Evolutionary conservation across 2,113 vertebrate species (phyloP).

Genomic region (Passer montanus): DNA sequence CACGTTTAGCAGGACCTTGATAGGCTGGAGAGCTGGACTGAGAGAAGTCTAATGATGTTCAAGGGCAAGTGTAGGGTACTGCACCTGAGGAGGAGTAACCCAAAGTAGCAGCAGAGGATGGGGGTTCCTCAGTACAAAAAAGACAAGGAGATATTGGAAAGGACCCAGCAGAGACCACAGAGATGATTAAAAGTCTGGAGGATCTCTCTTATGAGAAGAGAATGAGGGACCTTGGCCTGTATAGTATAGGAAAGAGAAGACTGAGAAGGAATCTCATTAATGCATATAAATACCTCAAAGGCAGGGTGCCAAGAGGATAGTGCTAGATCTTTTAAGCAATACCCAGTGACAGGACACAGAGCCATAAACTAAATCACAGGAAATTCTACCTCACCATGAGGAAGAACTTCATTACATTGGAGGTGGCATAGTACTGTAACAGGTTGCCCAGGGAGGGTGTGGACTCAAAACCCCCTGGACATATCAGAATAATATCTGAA

Average conservation of each 20-base stretch:
- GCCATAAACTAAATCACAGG: neutral
- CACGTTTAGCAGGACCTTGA: fast-evolving
- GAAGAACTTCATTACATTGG: neutral
- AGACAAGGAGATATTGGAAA: neutral
- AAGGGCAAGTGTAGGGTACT: neutral
- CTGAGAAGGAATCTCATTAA: neutral
- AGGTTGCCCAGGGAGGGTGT: neutral
- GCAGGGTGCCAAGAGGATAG: neutral
- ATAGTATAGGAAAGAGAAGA: neutral
- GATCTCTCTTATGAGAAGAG: neutral
- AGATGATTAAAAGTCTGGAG: neutral
- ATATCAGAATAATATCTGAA: neutral
- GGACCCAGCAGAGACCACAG: neutral
- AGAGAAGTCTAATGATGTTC: neutral
- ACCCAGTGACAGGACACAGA: neutral
- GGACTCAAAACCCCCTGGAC: neutral
- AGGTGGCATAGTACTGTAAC: neutral
- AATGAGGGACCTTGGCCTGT: neutral
- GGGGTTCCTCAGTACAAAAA: neutral
- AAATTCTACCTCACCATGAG: neutral
- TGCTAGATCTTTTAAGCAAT: neutral
- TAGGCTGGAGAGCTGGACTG: neutral
- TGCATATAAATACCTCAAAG: neutral
- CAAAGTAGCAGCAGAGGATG: neutral
- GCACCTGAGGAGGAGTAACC: neutral